A percentile compares a stretch with the other conserved stretches of the same genome.
phyloP scores from a whole-genome alignment of 64 coral and sea anemone genomes.

The Porites australiensis region DNA sequence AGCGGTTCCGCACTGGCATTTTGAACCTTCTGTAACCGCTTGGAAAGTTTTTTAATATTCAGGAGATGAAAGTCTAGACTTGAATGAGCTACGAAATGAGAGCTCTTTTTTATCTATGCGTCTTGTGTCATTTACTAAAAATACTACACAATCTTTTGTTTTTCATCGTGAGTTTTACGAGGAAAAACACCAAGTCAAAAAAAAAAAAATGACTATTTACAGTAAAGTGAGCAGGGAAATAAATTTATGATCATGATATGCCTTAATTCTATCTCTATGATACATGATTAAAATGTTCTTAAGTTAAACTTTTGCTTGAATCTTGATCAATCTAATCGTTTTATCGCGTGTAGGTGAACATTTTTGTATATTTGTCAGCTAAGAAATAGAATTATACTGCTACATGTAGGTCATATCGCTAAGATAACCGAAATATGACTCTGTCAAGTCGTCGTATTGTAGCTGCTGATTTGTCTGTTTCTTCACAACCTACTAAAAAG shows the following conservation, averaged over 20 bases:
- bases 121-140: not conserved
- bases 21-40: conserved; percentile 1
- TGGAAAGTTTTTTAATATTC: conserved; percentile 21
- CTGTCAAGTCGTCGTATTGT: not conserved
- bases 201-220: not conserved
- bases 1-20: conserved; percentile 51
- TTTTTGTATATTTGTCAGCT: conserved; percentile 31
- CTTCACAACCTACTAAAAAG: not conserved
- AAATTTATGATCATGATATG: not conserved
- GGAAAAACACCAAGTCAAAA: not conserved
- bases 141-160: not conserved
- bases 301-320: conserved; percentile 1
- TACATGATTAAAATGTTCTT: not conserved
- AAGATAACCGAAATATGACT: conserved; percentile 21
- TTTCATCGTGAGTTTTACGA: not conserved
- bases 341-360: conserved; percentile 16
- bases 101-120: conserved; percentile 1
- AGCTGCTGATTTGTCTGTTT: not conserved
- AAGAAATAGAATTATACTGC: conserved; percentile 22
- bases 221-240: not conserved
- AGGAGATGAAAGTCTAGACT: conserved; percentile 43
- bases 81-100: not conserved
- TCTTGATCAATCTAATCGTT: conserved; percentile 47
- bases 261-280: not conserved
- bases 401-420: not conserved